Percentiles rank a stretch among this genome's conserved stretches.
Evolutionary conservation across 2,797 vertebrate species (phyloP).

Genomic region (Chaunax sp.): DNA sequence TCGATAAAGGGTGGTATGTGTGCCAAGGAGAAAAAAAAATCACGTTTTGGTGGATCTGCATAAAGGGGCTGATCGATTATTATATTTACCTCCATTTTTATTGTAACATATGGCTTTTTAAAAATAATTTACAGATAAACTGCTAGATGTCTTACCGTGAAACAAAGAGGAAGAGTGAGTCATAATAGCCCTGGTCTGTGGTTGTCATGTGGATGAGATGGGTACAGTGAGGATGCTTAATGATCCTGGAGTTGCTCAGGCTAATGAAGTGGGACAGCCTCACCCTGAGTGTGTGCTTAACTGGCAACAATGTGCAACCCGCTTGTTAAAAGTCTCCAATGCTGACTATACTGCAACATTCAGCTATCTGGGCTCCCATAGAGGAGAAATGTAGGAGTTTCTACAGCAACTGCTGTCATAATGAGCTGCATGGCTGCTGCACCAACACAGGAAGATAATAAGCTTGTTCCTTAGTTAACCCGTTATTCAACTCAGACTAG

Average conservation of each 20-base stretch:
- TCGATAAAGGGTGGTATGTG: too few relatives aligned
- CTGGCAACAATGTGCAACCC: constrained; percentile 26
- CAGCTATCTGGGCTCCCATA: constrained; percentile 30
- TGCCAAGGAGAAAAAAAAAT: too few relatives aligned
- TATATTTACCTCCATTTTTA: too few relatives aligned
- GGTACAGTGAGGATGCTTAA: constrained; percentile 59
- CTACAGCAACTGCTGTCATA: constrained; percentile 25
- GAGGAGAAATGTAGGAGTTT: constrained; percentile 15
- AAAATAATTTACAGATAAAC: too few relatives aligned
- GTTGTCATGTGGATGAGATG: constrained; percentile 62
- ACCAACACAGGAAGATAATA: constrained; percentile 2
- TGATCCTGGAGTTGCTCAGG: constrained; percentile 59
- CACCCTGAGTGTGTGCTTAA: constrained; percentile 43
- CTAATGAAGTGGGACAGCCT: constrained; percentile 62
- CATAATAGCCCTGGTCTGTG: constrained; percentile 20
- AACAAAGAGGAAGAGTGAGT: neutral
- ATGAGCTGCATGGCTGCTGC: constrained; percentile 29
- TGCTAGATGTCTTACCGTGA: too few relatives aligned
- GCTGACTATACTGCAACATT: constrained; percentile 27
- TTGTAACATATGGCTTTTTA: too few relatives aligned
- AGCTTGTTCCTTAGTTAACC: constrained; percentile 7
- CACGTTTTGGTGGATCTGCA: too few relatives aligned
- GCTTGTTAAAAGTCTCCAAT: constrained; percentile 57
- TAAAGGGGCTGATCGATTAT: too few relatives aligned
- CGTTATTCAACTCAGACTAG: constrained; percentile 5